Evolutionary conservation across 1,140 invertebrate species (phyloP), one percentile per base, ranked within the genome.

Genomic region (Drosophila tropicalis): DNA sequence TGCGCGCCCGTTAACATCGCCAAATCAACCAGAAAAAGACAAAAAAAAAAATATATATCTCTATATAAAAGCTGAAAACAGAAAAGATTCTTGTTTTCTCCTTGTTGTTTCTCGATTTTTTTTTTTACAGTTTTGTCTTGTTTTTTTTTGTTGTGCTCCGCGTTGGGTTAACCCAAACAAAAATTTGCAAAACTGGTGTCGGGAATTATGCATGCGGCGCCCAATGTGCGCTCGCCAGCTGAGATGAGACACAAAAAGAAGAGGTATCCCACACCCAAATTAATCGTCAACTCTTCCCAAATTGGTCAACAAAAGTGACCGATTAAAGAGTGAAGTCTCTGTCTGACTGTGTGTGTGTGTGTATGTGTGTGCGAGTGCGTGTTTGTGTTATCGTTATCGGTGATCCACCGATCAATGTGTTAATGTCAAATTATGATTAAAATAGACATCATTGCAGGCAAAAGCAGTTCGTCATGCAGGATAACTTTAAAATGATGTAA

Each of bases 191-290:
- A 89, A 67, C 78, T 90, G 85, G 85, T 90, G 81, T 74, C 78
- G 61, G 85, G 85, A 85, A 85, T 90, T 62, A 91, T 91, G 90
- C 90, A 90, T 68, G 82, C 76, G 70, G 72, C 90, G 77, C 69
- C 83, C 60, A 71, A 67, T 15, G 85, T 91, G 70, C 90, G 90
- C 71, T 91, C 90, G 70, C 90, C 90, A 63, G 90, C 90, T 19
- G 86, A 91, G 74, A 89, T 90, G 86, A 81, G 90, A 47, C 90
- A 91, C 67, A 91, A 91, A 60, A 91, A 91, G 90, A 91, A 91
- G 75, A 90, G 90, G 90, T 91, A 85, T 39, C 12, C 12, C 3
- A 39, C 3, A 13, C 3, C 10, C 36, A 39, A 29, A 13, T 13
- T 10, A 39, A 39, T 13, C 12, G 36, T 29, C 25, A 29, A 29